A percentile compares a stretch with the other conserved stretches of the same genome.
Conservation (phyloP, 2,888 invertebrate genomes). For the Argyresthia goedartella region DNA sequence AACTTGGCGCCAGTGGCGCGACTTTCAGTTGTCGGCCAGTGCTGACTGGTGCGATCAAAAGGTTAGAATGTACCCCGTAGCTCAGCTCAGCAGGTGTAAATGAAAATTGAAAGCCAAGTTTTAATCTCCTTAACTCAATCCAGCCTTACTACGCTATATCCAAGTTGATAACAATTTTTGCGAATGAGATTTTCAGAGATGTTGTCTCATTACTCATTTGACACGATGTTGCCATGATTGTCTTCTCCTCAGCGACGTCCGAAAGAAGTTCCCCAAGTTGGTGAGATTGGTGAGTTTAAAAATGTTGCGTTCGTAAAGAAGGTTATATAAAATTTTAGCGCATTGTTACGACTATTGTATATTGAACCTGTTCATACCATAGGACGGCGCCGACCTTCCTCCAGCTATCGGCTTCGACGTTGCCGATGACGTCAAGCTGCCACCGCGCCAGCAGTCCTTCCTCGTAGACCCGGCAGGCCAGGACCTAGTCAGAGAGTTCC, state of each 20-base stretch:
- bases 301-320: too few relatives aligned
- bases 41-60: too few relatives aligned
- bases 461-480: conserved; percentile 76
- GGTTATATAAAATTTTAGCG: too few relatives aligned
- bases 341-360: too few relatives aligned
- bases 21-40: too few relatives aligned
- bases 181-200: conserved; percentile 45
- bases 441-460: conserved; percentile 79
- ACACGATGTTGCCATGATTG: conserved; percentile 61
- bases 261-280: conserved; percentile 90
- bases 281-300: conserved; percentile 82
- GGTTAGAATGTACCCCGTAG: too few relatives aligned
- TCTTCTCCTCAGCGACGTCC: conserved; percentile 85
- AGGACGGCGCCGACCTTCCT: conserved; percentile 89
- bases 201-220: conserved; percentile 13
- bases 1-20: too few relatives aligned
- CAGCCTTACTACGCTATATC: too few relatives aligned
- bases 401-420: conserved; percentile 92
- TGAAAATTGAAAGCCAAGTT: too few relatives aligned
- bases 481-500: conserved; percentile 81
- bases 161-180: too few relatives aligned
- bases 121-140: too few relatives aligned
- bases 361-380: conserved; percentile 32
- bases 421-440: conserved; percentile 76
- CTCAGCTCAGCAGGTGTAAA: too few relatives aligned